phyloP scores from a whole-genome alignment of 2,113 vertebrate genomes.

The Tamias sibiricus region DNA sequence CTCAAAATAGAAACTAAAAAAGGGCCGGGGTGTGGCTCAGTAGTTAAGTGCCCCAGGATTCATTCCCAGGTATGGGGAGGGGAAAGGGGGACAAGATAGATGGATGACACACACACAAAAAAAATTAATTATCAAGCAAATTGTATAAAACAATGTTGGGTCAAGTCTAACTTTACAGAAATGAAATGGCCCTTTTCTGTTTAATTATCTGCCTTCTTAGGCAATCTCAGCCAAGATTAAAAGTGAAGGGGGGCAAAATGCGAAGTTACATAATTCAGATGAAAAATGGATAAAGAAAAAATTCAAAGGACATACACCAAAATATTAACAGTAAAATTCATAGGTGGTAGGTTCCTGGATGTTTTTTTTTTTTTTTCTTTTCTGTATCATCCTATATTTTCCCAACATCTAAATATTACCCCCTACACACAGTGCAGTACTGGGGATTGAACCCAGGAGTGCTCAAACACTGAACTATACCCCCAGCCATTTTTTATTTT shows the following conservation, averaged over 20 bases:
- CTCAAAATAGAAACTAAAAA: neutral
- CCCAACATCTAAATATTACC: neutral
- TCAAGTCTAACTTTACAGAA: neutral
- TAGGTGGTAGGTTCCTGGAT: neutral
- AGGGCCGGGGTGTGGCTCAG: neutral
- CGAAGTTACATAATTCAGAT: neutral
- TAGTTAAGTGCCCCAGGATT: neutral
- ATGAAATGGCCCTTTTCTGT: neutral
- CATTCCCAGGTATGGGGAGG: neutral
- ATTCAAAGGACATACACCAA: neutral
- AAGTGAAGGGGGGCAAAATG: neutral
- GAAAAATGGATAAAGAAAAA: neutral
- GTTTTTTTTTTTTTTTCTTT: constrained; percentile 26
- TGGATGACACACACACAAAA: too few relatives aligned
- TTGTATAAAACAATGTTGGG: neutral
- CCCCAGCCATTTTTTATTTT: neutral
- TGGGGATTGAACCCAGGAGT: neutral
- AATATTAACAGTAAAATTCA: neutral
- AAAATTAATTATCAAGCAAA: neutral
- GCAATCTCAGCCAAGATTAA: neutral
- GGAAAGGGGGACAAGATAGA: too few relatives aligned
- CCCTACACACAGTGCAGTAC: neutral
- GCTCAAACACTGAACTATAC: neutral
- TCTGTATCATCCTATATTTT: neutral
- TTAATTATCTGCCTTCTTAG: neutral